phyloP scores from a whole-genome alignment of 1,140 invertebrate genomes.

The Polypedilum vanderplanki region DNA sequence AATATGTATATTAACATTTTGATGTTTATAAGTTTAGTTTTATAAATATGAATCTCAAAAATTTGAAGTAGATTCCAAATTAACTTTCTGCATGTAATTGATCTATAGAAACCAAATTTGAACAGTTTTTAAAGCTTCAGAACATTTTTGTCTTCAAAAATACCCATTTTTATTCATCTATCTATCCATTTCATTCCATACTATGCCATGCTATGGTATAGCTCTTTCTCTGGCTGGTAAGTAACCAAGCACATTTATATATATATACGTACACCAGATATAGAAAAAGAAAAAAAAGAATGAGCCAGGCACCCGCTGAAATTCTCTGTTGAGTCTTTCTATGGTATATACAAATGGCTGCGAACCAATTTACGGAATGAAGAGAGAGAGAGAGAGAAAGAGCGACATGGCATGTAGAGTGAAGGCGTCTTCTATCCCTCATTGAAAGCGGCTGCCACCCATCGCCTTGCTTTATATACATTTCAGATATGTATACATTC shows the following conservation, averaged over 20 bases:
- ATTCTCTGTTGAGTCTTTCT: neutral
- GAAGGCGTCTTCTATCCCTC: constrained; percentile 2
- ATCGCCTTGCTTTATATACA: neutral
- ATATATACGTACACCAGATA: neutral
- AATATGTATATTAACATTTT: no score
- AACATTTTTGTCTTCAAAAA: neutral
- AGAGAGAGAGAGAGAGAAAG: neutral
- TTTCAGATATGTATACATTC: neutral
- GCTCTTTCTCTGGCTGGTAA: neutral
- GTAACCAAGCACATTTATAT: neutral
- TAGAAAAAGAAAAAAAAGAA: neutral
- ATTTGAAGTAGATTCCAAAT: no score
- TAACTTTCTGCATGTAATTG: no score
- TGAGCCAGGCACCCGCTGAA: neutral
- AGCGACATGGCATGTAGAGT: neutral
- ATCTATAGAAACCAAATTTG: no score
- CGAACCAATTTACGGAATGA: neutral
- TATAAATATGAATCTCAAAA: no score
- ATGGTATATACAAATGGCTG: neutral
- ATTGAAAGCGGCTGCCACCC: neutral
- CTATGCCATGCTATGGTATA: neutral
- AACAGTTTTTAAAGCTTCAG: no score
- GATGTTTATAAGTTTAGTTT: no score
- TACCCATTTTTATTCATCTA: neutral
- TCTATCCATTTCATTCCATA: neutral